phyloP scores from a whole-genome alignment of 2,113 vertebrate genomes.

The Gracilinanus agilis region DNA sequence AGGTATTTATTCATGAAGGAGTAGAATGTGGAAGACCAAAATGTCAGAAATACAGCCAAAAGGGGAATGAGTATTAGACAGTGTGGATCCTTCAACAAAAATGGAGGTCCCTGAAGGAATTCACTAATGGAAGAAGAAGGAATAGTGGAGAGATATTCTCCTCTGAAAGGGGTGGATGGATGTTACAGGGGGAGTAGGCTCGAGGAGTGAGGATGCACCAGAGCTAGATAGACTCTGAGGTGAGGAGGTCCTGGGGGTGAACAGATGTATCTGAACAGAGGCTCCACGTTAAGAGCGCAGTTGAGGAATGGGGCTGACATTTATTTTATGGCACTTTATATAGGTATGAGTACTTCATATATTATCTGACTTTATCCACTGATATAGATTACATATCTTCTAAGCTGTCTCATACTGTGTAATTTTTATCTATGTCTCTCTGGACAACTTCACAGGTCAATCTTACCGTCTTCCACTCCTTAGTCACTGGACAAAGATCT shows the following conservation, averaged over 20 bases:
- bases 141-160: not conserved
- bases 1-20: not conserved
- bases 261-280: not conserved
- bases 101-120: not conserved
- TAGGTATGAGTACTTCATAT: not conserved
- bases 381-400: not conserved
- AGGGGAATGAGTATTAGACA: not conserved
- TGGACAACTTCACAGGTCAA: not conserved
- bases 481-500: not conserved
- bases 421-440: not conserved
- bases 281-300: not conserved
- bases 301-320: not conserved
- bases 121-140: not conserved
- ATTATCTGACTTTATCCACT: not conserved
- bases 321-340: not conserved
- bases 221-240: too few relatives aligned
- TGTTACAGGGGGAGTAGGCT: too few relatives aligned
- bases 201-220: too few relatives aligned
- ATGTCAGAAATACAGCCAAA: not conserved
- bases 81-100: not conserved
- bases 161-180: not conserved
- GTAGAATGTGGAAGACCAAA: not conserved
- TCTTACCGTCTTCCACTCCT: not conserved
- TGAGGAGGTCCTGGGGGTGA: too few relatives aligned
- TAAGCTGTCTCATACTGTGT: not conserved